Evolutionary conservation across 92 coral and sea anemone genomes (phyloP), one percentile per base, ranked within the genome.

Genomic region (Zoanthus solanderi): DNA sequence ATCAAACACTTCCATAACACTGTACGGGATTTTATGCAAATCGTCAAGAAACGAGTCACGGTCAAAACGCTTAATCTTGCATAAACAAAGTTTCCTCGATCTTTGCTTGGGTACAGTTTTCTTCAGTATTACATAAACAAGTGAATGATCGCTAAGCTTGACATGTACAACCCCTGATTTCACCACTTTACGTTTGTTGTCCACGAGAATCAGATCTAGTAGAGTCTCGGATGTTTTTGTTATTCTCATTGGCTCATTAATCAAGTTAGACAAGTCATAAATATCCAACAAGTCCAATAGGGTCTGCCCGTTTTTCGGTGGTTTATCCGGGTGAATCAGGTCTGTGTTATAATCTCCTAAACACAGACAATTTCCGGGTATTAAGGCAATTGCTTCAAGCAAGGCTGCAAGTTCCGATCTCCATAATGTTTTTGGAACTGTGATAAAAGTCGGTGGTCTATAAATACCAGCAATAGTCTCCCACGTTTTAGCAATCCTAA

Each of bases 341-440:
- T 92, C 90, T 60, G 87, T 42, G 66, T 92, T 92, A 44, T 16
- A 79, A 61, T 89, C 90, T 45, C 94, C 94, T 2, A 89, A 14
- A 53, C 89, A n/a, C 52, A 84, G 68, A 42, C 15, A 75, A 68
- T 87, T 72, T 47, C 85, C 73, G n/a, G 88, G 71, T 42, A 67
- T 68, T 65, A n/a, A 69, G 32, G 84, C 85, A 84, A 60, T 60
- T 9, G 89, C 57, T n/a, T 83, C 76, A 32, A 63, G 60, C 29
- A 83, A 72, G 15, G 53, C 31, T 7, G 29, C 30, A 3, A 84
- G 23, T 28, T 84, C 79, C 2, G 23, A 29, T 54, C 58, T 84
- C 88, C 88, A 84, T 61, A 61, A 61, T 1, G 5, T 13, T 0
- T 1, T 61, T 6, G 18, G 47, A n/a, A 76, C 46, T 50, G 47